Evolutionary conservation across 2,113 vertebrate species (phyloP).

Genomic region (Petrocephalus zakoni): DNA sequence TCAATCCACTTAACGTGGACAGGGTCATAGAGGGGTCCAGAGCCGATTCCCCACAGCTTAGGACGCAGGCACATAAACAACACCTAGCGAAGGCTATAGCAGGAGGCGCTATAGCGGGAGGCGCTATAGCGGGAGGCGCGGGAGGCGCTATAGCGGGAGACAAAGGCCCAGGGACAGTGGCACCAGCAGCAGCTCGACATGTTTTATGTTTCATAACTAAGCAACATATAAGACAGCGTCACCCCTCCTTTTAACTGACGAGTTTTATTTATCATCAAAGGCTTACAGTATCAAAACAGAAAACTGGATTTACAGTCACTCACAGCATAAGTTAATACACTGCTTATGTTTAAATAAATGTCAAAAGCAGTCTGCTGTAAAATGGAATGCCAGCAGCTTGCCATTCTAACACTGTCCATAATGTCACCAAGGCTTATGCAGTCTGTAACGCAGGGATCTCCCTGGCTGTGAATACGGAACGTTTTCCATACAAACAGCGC

Average conservation of each 20-base stretch:
- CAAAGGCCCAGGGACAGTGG: background rate
- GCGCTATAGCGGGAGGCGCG: background rate
- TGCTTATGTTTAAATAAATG: background rate
- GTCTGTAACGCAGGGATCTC: background rate
- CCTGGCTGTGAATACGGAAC: too few relatives aligned
- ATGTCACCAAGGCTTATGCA: background rate
- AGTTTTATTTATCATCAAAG: background rate
- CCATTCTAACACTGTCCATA: background rate
- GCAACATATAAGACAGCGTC: background rate
- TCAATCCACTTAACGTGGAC: background rate
- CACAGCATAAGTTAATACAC: background rate
- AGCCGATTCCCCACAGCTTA: too few relatives aligned
- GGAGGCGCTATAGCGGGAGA: background rate
- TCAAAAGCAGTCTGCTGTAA: background rate
- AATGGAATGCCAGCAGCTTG: background rate
- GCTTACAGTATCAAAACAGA: background rate
- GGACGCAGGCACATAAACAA: background rate
- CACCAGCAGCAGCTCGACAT: background rate
- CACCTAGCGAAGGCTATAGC: background rate
- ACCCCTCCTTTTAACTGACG: background rate
- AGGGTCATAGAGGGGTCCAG: background rate
- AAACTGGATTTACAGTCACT: background rate
- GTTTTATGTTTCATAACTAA: background rate
- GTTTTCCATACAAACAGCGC: too few relatives aligned
- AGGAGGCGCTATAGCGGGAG: background rate